Percentiles rank a stretch among this genome's conserved stretches.
These are phyloP conservation scores for Melopsittacus undulatus DNA, from an alignment of 2,797 vertebrate genomes.

Conservation along the genomic window DNA sequence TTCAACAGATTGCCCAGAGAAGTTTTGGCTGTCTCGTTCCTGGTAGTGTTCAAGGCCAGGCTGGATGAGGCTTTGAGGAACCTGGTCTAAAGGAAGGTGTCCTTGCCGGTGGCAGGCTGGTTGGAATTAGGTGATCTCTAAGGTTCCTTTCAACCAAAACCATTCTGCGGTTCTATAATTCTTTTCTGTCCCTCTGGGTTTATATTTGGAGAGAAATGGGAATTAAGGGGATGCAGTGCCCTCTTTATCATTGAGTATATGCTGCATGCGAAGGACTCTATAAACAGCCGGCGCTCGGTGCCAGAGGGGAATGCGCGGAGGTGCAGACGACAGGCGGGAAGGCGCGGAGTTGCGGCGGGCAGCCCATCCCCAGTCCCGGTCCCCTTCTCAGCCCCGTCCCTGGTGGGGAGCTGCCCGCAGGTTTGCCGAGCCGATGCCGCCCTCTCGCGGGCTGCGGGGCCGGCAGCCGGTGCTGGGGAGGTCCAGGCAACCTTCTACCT, in stretches of 20 bases:
- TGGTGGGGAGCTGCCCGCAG: no score
- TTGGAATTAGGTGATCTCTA: background rate
- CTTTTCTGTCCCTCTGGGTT: background rate
- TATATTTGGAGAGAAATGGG: accelerated
- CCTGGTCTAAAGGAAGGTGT: background rate
- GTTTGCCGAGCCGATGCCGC: slow-evolving; percentile 46
- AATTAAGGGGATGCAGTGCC: background rate
- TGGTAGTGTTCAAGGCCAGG: background rate
- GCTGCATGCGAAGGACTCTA: background rate
- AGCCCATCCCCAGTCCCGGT: background rate
- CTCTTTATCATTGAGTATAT: accelerated
- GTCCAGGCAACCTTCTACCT: background rate
- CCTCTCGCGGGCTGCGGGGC: slow-evolving; percentile 49
- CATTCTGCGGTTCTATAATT: background rate
- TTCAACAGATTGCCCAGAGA: background rate
- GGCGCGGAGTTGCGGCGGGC: background rate
- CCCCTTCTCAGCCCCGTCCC: accelerated
- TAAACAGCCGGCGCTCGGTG: background rate
- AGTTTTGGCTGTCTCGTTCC: background rate
- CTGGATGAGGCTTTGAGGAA: background rate
- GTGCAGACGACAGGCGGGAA: background rate
- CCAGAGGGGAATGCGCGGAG: accelerated
- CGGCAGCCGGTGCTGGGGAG: background rate
- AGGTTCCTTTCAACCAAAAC: background rate
- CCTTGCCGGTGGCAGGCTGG: background rate